Evolutionary conservation across 2,797 vertebrate genomes (phyloP).

Genomic region (Mionectes olivaceus): DNA sequence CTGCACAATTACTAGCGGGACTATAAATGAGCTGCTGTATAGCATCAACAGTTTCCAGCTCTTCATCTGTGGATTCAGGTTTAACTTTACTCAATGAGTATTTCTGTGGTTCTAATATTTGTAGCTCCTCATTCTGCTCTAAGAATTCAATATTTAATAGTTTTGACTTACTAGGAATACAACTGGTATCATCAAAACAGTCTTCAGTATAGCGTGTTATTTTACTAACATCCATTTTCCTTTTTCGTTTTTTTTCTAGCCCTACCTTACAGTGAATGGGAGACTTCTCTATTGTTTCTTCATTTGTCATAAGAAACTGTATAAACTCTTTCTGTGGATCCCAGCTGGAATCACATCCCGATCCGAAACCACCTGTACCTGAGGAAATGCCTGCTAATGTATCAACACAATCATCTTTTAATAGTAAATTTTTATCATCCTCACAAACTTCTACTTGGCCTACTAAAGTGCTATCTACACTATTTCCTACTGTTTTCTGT

Average conservation of each 20-base stretch:
- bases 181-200: constrained; percentile 83
- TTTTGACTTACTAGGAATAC: constrained; percentile 80
- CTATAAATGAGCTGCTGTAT: constrained; percentile 85
- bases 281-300: constrained; percentile 83
- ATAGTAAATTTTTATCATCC: constrained; percentile 78
- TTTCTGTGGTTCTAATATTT: constrained; percentile 81
- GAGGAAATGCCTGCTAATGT: constrained; percentile 85
- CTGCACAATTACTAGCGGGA: constrained; percentile 82
- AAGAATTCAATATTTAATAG: constrained; percentile 81
- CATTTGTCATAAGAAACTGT: constrained; percentile 85
- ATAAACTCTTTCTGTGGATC: constrained; percentile 90
- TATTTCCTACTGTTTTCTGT: constrained; percentile 83
- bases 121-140: constrained; percentile 80
- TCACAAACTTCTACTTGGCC: constrained; percentile 84
- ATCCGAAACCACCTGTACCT: constrained; percentile 83
- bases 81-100: constrained; percentile 84
- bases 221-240: constrained; percentile 86
- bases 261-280: constrained; percentile 78
- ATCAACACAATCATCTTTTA: constrained; percentile 79
- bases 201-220: constrained; percentile 83
- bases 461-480: constrained; percentile 88
- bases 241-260: constrained; percentile 84
- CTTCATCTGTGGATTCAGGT: constrained; percentile 83
- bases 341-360: constrained; percentile 85
- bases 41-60: constrained; percentile 82